A percentile compares a stretch with the other conserved stretches of the same genome.
Conservation (phyloP, 2,888 invertebrate genomes). For the Opisthograptis luteolata region DNA sequence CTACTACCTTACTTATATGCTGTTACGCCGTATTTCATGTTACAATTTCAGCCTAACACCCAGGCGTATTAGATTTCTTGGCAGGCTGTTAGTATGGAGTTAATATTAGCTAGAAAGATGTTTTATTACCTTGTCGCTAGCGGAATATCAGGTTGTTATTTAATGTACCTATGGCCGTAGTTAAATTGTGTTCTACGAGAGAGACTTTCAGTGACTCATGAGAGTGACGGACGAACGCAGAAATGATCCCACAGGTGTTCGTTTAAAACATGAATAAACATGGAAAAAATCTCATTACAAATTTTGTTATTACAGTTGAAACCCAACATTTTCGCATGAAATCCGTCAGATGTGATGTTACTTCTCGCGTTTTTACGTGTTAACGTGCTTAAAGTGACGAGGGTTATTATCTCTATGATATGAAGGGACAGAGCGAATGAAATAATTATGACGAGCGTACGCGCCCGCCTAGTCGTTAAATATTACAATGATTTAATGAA, state of each 20-base stretch:
- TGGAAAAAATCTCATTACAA: conserved; percentile 14
- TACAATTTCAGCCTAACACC: conserved; percentile 27
- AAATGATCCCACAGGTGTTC: too few species aligned
- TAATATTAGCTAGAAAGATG: conserved; percentile 26
- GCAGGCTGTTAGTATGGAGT: conserved; percentile 29
- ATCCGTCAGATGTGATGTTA: conserved; percentile 13
- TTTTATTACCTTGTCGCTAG: conserved; percentile 22
- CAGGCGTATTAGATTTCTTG: conserved; percentile 26
- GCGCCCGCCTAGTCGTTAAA: conserved; percentile 28
- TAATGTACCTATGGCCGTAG: background rate
- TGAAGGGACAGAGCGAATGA: conserved; percentile 25
- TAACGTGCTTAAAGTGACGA: conserved; percentile 24
- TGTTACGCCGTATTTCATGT: conserved; percentile 25
- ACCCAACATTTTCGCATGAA: conserved; percentile 10
- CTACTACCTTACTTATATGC: too few species aligned
- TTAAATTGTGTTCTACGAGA: too few species aligned
- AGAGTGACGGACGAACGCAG: too few species aligned
- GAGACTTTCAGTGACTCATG: too few species aligned
- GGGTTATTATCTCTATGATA: conserved; percentile 25
- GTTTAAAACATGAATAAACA: conserved; percentile 16
- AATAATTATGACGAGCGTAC: conserved; percentile 30
- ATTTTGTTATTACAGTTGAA: conserved; percentile 12
- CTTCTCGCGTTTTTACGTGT: conserved; percentile 19
- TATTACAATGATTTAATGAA: conserved; percentile 38
- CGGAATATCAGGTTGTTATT: conserved; percentile 21